Evolutionary conservation across 2,888 invertebrate species (phyloP).

Genomic region (Sphecodes monilicornis): DNA sequence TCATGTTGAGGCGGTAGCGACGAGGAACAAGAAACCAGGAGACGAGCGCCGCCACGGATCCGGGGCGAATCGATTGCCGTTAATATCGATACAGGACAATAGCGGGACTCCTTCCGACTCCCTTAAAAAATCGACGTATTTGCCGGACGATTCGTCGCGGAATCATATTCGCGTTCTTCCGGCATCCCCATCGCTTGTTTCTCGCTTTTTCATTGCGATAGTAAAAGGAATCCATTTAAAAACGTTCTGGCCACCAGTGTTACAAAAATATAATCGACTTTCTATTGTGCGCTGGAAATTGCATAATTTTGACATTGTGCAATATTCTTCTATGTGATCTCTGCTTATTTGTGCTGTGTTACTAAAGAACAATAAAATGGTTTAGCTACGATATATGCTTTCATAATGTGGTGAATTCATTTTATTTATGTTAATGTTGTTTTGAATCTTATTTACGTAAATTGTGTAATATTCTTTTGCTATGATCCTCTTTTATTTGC

Average conservation of each 20-base stretch:
- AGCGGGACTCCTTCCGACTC: conserved; percentile 35
- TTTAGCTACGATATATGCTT: background rate
- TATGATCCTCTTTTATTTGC: too few relatives aligned
- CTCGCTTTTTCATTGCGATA: background rate
- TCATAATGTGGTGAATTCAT: background rate
- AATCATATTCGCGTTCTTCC: conserved; percentile 51
- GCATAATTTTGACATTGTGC: background rate
- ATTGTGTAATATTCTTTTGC: too few relatives aligned
- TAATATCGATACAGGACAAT: conserved; percentile 78
- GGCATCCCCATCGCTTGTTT: background rate
- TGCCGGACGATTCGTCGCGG: conserved; percentile 77
- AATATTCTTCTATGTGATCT: background rate
- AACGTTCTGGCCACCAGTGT: background rate
- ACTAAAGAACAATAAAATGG: background rate
- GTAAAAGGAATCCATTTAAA: background rate
- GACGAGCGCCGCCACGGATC: conserved; percentile 61
- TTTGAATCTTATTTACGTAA: too few relatives aligned
- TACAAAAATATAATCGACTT: background rate
- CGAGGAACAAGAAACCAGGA: conserved; percentile 43
- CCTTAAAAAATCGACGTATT: conserved; percentile 72
- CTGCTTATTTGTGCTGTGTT: background rate
- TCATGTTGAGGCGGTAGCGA: conserved; percentile 32
- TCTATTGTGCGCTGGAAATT: background rate
- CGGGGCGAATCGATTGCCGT: conserved; percentile 78
- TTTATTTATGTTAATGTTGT: background rate